phyloP scores from a whole-genome alignment of 2,797 vertebrate species.

The Falco naumanni region DNA sequence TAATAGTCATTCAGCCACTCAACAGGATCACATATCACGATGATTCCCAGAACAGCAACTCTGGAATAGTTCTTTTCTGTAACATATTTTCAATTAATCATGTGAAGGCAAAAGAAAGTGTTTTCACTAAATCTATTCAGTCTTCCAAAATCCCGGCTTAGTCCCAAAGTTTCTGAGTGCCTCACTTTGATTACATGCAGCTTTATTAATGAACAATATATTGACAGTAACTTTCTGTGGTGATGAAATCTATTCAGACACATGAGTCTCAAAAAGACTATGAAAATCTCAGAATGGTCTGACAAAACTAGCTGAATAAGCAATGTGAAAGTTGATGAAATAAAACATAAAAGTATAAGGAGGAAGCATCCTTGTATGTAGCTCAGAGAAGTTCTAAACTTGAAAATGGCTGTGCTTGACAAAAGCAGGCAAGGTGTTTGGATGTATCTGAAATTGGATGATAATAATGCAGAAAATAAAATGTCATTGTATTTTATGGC shows the following conservation, averaged over 20 bases:
- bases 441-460: neutral
- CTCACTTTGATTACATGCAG: neutral
- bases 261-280: neutral
- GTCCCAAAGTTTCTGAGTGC: neutral
- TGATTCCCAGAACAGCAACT: neutral
- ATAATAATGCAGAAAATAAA: conserved; percentile 9
- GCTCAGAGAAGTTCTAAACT: neutral
- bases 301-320: neutral
- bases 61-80: neutral
- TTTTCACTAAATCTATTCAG: neutral
- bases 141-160: neutral
- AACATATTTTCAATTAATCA: neutral
- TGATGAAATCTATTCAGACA: neutral
- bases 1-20: neutral
- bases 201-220: neutral
- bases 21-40: neutral
- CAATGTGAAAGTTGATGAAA: neutral
- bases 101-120: neutral
- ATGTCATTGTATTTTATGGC: neutral
- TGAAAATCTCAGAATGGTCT: neutral
- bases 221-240: neutral
- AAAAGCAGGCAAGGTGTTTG: neutral
- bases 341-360: neutral
- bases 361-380: neutral
- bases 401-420: neutral